Evolutionary conservation across 2,797 vertebrate species (phyloP), one percentile per base, ranked within the genome.

Genomic region (Parauchenoglanis ngamensis): DNA sequence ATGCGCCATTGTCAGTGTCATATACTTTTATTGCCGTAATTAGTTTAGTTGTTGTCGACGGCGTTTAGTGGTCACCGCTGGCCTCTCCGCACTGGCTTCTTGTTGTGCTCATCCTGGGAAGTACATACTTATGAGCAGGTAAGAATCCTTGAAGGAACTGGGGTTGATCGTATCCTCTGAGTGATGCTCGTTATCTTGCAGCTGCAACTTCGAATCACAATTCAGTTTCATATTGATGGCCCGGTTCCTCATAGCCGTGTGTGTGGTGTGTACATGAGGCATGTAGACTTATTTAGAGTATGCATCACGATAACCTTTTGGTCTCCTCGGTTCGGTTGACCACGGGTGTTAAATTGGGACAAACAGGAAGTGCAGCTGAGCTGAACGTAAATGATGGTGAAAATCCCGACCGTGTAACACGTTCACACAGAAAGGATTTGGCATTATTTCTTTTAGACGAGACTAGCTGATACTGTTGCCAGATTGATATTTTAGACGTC

Each of bases 1-100:
- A 87, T 85, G 80, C 83, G n/a, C 87, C 86, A 87, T 89, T 89
- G 83, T 90, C 83, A 84, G 85, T 84, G 89, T 89, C 87, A 84
- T 85, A 75, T 87, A 88, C 85, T 88, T 87, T 87, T 88, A 90
- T 90, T 82, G 75, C 17, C 54, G 84, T 90, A 88, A 92, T 88
- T 91, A 89, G 88, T 86, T 83, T 73, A 65, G 61, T 87, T 89
- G 85, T 87, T 88, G 75, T 89, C 57, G 52, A 40, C 40, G 79
- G 49, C 57, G 87, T 80, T 87, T 80, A 84, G 78, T 61, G 73
- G 70, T 83, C 81, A 85, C 59, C 11, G 76, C 82, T 75, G 54
- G 59, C 79, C 78, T 79, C 75, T 79, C 49, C 12, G 82, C 78
- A n/a, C 57, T 28, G 82, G 40, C n/a, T 3, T 67, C n/a, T 31